These are phyloP conservation scores for Orchesella cincta DNA, from an alignment of 1,140 invertebrate genomes.

Conservation along the genomic window DNA sequence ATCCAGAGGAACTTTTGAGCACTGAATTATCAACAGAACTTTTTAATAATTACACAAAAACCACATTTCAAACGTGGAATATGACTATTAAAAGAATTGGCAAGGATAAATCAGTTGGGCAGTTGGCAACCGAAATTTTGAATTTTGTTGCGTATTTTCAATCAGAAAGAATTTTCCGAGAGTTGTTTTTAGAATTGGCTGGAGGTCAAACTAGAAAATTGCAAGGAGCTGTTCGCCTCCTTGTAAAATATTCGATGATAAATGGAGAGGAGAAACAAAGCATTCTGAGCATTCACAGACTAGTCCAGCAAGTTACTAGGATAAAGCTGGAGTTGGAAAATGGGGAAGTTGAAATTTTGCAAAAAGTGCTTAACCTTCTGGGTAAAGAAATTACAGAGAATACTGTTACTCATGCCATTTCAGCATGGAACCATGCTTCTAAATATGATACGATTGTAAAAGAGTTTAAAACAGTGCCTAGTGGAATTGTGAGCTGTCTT, in stretches of 20 bases:
- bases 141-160: neutral
- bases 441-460: no score
- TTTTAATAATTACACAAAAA: neutral
- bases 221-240: neutral
- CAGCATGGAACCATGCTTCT: no score
- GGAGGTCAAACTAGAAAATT: neutral
- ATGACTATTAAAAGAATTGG: neutral
- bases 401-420: no score
- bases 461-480: no score
- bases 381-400: no score
- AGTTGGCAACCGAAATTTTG: neutral
- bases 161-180: neutral
- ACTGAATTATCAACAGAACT: neutral
- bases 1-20: neutral
- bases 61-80: neutral
- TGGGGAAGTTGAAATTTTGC: neutral
- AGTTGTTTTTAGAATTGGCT: neutral
- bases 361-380: neutral
- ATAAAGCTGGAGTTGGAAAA: neutral
- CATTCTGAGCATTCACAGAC: neutral
- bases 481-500: no score
- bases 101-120: neutral
- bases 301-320: neutral
- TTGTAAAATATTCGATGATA: neutral
- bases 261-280: neutral